Percentiles rank a stretch among this genome's conserved stretches.
These are phyloP conservation scores for Meriones psammophilus DNA, from an alignment of 2,797 vertebrate genomes.

Conservation along the genomic window DNA sequence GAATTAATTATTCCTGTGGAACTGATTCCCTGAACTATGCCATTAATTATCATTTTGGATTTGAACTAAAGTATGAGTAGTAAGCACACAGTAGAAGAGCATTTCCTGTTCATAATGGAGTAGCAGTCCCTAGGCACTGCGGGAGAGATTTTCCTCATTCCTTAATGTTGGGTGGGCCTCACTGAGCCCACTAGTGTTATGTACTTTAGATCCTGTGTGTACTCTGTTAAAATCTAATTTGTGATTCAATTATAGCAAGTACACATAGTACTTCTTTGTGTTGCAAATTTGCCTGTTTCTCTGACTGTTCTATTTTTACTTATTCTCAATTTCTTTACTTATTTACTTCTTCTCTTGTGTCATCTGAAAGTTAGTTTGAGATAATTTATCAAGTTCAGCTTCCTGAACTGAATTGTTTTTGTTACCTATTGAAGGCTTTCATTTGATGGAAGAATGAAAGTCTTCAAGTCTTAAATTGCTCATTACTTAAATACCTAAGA, in stretches of 20 bases:
- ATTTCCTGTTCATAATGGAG: constrained; percentile 18
- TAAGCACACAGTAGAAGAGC: neutral
- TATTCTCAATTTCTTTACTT: neutral
- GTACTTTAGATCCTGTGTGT: neutral
- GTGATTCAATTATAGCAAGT: neutral
- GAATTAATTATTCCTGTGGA: neutral
- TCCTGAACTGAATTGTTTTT: constrained; percentile 24
- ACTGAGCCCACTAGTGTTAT: constrained; percentile 16
- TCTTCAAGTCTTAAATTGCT: constrained; percentile 28
- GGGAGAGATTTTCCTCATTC: neutral
- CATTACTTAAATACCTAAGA: constrained; percentile 70
- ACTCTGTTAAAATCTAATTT: constrained; percentile 21
- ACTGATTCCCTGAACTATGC: neutral
- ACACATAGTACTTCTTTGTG: neutral
- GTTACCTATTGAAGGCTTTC: neutral
- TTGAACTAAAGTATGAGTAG: neutral
- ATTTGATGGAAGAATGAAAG: neutral
- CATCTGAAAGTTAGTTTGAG: neutral
- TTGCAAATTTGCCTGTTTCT: neutral
- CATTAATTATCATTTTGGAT: neutral
- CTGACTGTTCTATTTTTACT: neutral
- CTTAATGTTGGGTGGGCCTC: neutral
- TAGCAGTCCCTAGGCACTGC: neutral
- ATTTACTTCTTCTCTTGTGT: neutral
- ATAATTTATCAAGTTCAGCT: neutral